These are phyloP conservation scores for Ectropis crepuscularia DNA, from an alignment of 2,888 invertebrate genomes.

Conservation along the genomic window DNA sequence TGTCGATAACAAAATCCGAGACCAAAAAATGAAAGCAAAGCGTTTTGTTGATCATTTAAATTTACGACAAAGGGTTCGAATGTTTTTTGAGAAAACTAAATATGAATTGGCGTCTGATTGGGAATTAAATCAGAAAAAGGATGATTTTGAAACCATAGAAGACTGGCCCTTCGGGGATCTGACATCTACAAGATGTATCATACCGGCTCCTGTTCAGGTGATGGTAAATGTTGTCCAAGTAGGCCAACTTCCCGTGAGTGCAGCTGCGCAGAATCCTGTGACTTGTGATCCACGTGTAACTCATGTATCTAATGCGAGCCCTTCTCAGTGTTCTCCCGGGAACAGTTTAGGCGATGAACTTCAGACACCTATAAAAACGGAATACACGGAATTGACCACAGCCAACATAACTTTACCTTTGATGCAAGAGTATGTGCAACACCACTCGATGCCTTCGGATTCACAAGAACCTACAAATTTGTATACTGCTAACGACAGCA, in stretches of 20 bases:
- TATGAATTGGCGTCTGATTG: slow-evolving; percentile 57
- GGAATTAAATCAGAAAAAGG: slow-evolving; percentile 50
- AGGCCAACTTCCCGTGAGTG: slow-evolving; percentile 75
- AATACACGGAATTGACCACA: slow-evolving; percentile 78
- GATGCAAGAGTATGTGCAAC: slow-evolving; percentile 65
- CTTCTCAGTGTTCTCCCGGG: slow-evolving; percentile 74
- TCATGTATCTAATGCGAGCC: slow-evolving; percentile 75
- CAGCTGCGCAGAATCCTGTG: slow-evolving; percentile 77
- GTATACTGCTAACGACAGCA: slow-evolving; percentile 52
- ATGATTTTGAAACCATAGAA: slow-evolving; percentile 30
- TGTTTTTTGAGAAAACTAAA: slow-evolving; percentile 67
- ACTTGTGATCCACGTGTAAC: slow-evolving; percentile 79
- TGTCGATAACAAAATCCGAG: slow-evolving; percentile 33
- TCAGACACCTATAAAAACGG: slow-evolving; percentile 69
- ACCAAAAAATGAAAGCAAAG: slow-evolving; percentile 51
- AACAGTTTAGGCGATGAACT: slow-evolving; percentile 68
- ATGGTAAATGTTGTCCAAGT: slow-evolving; percentile 86
- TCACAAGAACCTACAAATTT: slow-evolving; percentile 52
- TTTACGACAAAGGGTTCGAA: slow-evolving; percentile 65
- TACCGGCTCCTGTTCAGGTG: slow-evolving; percentile 70
- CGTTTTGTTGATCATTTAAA: slow-evolving; percentile 58
- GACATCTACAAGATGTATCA: slow-evolving; percentile 82
- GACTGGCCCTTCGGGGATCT: slow-evolving; percentile 48
- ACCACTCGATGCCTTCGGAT: slow-evolving; percentile 52
- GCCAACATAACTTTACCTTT: slow-evolving; percentile 72